Conservation (phyloP, 1,140 invertebrate species). For the Hylaeus anthracinus region DNA sequence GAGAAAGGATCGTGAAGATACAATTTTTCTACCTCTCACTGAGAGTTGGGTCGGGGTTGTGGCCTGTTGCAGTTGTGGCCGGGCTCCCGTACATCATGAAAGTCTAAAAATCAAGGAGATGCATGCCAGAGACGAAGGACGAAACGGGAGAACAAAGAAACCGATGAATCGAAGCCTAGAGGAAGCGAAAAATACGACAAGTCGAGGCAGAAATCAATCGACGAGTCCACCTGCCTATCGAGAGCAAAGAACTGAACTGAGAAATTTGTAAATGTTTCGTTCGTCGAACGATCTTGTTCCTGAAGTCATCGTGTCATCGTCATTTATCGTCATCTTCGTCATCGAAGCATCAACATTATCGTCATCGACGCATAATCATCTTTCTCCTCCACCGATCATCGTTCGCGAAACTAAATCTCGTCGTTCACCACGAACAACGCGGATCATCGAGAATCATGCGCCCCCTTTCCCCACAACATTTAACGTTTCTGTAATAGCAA, state of each 20-base stretch:
- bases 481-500: constrained; percentile 7
- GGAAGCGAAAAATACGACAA: constrained; percentile 9
- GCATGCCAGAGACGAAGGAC: constrained; percentile 37
- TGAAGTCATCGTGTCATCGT: constrained; percentile 46
- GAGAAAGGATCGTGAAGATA: constrained; percentile 40
- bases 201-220: constrained; percentile 9
- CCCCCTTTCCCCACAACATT: neutral
- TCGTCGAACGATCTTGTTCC: constrained; percentile 32
- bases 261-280: constrained; percentile 36
- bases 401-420: constrained; percentile 3
- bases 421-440: constrained; percentile 2
- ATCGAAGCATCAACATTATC: constrained; percentile 42
- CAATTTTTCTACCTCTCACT: constrained; percentile 56
- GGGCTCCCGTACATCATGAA: constrained; percentile 79
- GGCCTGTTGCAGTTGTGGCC: constrained; percentile 79
- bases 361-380: constrained; percentile 38
- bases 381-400: constrained; percentile 50
- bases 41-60: constrained; percentile 65
- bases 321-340: constrained; percentile 37
- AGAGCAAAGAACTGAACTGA: constrained; percentile 15
- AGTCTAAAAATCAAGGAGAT: constrained; percentile 66
- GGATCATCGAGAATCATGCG: constrained; percentile 18
- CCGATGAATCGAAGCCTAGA: constrained; percentile 14
- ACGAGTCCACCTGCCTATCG: neutral
- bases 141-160: constrained; percentile 36